A percentile compares a stretch with the other conserved stretches of the same genome.
These are phyloP conservation scores for Smutsia gigantea DNA, from an alignment of 2,797 vertebrate genomes.

Conservation along the genomic window DNA sequence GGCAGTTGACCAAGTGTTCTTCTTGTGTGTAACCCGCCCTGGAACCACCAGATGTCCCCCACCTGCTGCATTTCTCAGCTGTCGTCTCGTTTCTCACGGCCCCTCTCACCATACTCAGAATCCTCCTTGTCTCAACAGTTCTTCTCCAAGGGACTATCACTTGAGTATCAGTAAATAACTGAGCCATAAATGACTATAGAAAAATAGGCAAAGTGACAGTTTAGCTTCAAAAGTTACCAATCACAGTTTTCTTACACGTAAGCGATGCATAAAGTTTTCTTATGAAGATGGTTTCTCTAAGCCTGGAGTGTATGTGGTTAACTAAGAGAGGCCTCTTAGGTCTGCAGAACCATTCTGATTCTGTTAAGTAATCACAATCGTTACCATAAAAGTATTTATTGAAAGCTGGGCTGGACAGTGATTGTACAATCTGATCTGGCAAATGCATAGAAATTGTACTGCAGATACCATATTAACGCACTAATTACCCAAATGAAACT, in stretches of 20 bases:
- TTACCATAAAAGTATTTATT: neutral
- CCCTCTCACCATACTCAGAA: neutral
- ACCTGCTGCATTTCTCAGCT: neutral
- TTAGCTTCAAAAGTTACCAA: neutral
- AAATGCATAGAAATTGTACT: constrained; percentile 42
- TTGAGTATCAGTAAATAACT: neutral
- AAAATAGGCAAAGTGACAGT: neutral
- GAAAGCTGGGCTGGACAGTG: constrained; percentile 11
- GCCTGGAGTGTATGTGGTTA: neutral
- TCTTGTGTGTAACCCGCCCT: neutral
- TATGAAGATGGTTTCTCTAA: neutral
- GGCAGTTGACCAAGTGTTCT: neutral
- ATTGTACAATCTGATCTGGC: constrained; percentile 59
- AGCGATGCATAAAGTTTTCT: neutral
- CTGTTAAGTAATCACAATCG: neutral
- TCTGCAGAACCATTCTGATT: neutral
- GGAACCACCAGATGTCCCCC: neutral
- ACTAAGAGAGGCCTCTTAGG: neutral
- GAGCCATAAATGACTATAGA: neutral
- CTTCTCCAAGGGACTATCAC: neutral
- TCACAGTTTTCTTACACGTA: neutral
- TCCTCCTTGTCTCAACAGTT: neutral
- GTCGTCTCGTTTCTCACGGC: neutral
- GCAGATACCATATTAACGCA: constrained; percentile 47
- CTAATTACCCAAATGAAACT: constrained; percentile 73